A percentile compares a stretch with the other conserved stretches of the same genome.
Conservation (phyloP, 2,113 vertebrate genomes). For the Phoenicopterus ruber region DNA sequence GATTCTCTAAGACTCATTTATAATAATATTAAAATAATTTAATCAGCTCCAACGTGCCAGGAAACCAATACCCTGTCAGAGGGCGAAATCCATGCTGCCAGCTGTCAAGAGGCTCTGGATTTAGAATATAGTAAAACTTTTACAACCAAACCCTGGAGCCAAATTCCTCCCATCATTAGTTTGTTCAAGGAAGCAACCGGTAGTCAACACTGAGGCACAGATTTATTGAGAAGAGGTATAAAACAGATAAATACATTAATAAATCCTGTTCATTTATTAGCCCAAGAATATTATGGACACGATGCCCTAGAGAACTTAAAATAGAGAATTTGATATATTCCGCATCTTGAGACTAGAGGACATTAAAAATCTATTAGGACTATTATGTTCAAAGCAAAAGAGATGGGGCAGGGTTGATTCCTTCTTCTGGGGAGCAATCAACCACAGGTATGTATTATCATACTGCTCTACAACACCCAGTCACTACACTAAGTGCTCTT, state of each 20-base stretch:
- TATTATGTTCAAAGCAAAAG: not conserved
- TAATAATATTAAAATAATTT: not conserved
- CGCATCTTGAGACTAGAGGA: not conserved
- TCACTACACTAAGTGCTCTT: not conserved
- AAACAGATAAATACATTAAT: not conserved
- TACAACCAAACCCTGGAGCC: not conserved
- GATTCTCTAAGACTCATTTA: not conserved
- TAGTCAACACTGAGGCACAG: not conserved
- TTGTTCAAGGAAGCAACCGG: not conserved
- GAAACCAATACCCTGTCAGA: not conserved
- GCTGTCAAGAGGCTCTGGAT: not conserved
- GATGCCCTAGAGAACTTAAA: not conserved
- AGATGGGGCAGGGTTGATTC: not conserved
- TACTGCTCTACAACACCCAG: not conserved
- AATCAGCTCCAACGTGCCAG: not conserved
- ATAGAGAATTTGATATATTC: not conserved
- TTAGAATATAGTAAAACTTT: constrained; percentile 2
- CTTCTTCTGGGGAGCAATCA: not conserved
- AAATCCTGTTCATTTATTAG: not conserved
- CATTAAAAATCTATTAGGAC: not conserved
- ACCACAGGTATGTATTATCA: not conserved
- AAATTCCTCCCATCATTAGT: not conserved
- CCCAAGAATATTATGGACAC: accelerated
- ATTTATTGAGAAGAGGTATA: not conserved
- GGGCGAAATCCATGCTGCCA: not conserved